phyloP scores from a whole-genome alignment of 2,113 vertebrate species.

The Phylloscopus trochilus region DNA sequence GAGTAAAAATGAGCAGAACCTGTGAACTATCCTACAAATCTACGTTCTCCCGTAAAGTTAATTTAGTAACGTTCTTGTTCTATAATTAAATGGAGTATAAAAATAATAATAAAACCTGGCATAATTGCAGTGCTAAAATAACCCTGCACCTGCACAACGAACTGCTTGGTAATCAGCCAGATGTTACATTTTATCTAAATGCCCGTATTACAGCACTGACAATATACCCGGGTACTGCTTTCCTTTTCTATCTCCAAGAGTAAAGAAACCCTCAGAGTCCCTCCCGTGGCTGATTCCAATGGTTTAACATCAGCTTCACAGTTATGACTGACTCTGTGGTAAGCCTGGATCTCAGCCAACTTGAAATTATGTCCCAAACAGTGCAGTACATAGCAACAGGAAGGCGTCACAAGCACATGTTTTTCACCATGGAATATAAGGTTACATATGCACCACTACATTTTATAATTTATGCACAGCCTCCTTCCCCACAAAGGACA shows the following conservation, averaged over 20 bases:
- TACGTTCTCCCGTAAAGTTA: neutral
- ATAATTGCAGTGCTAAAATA: neutral
- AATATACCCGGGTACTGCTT: rapidly evolving
- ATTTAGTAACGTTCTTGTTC: neutral
- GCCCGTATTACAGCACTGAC: rapidly evolving
- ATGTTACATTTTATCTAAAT: conserved; percentile 25
- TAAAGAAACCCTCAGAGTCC: neutral
- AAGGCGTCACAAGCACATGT: neutral
- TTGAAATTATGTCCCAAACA: neutral
- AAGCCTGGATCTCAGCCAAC: neutral
- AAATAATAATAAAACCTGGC: neutral
- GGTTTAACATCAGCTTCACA: neutral
- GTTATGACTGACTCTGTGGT: neutral
- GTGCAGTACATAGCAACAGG: neutral
- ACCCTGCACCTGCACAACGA: neutral
- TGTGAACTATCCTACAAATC: neutral
- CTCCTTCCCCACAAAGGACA: neutral
- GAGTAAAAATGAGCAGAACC: neutral
- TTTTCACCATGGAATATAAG: neutral
- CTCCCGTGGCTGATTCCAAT: neutral
- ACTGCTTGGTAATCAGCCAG: conserved; percentile 19
- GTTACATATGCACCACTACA: neutral
- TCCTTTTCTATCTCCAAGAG: neutral
- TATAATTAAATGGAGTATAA: neutral
- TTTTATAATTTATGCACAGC: neutral